Conservation (phyloP, 92 coral and sea anemone genomes). For the Desmophyllum pertusum region DNA sequence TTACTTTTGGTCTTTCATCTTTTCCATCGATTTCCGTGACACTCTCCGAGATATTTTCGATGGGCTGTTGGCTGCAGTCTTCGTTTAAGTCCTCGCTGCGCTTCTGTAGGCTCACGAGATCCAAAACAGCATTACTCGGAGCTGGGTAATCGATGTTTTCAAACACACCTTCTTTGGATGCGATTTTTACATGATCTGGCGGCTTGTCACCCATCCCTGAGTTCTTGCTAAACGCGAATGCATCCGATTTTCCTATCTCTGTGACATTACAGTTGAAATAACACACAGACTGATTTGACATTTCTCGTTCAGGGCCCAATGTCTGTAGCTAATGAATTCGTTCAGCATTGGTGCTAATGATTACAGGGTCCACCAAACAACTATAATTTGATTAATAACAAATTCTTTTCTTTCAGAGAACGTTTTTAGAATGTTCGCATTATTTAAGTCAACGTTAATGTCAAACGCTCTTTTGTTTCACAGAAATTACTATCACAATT, state of each 20-base stretch:
- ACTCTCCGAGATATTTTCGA: background rate
- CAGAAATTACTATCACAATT: slow-evolving; percentile 1
- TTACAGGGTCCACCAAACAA: slow-evolving; percentile 12
- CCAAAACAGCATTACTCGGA: background rate
- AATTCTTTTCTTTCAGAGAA: slow-evolving; percentile 21
- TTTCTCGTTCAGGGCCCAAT: background rate
- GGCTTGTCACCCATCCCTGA: background rate
- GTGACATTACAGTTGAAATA: background rate
- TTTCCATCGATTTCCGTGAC: background rate
- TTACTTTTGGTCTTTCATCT: background rate
- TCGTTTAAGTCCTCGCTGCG: background rate
- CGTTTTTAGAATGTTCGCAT: slow-evolving; percentile 5
- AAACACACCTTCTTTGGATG: background rate
- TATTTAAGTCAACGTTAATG: slow-evolving; percentile 8
- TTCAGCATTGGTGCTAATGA: background rate
- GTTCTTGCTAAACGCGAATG: background rate
- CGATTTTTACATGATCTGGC: background rate
- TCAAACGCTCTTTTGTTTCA: slow-evolving; percentile 26
- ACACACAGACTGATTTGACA: background rate
- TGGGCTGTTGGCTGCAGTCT: background rate
- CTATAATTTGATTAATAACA: slow-evolving; percentile 16
- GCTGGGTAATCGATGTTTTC: background rate
- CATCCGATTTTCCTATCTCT: background rate
- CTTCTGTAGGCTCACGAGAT: background rate
- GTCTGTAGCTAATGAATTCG: background rate